A percentile compares a stretch with the other conserved stretches of the same genome.
These are phyloP conservation scores for Hylomyscus alleni DNA, from an alignment of 2,797 vertebrate species.

Conservation along the genomic window DNA sequence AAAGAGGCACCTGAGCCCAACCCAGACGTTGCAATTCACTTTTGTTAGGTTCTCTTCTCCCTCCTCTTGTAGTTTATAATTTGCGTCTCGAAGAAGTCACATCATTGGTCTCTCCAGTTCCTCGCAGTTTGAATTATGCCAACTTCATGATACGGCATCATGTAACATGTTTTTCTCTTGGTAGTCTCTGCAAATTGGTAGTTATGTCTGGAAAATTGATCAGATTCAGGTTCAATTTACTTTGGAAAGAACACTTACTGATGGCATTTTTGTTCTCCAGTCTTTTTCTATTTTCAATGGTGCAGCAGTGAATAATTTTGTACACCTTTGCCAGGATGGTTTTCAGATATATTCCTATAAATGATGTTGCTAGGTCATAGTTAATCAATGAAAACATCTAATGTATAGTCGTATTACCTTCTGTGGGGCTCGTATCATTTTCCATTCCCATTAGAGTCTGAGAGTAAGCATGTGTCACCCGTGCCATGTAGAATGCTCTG, in stretches of 20 bases:
- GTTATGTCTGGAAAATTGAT: conserved; percentile 31
- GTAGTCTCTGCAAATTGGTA: conserved; percentile 64
- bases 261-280: conserved; percentile 30
- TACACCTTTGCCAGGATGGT: conserved; percentile 14
- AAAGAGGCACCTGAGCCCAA: not conserved
- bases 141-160: conserved; percentile 17
- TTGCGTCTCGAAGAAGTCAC: conserved; percentile 41
- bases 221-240: conserved; percentile 49
- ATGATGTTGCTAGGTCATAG: conserved; percentile 12
- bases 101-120: conserved; percentile 37
- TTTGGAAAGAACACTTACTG: conserved; percentile 54
- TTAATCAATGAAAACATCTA: conserved; percentile 41
- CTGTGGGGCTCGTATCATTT: not conserved
- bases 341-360: conserved; percentile 56
- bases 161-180: conserved; percentile 57
- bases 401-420: not conserved
- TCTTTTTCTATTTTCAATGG: conserved; percentile 53
- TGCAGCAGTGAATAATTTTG: conserved; percentile 6
- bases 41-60: not conserved
- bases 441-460: not conserved
- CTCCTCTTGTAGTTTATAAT: not conserved
- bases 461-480: not conserved
- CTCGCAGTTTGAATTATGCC: not conserved
- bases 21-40: not conserved
- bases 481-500: conserved; percentile 17